Percentiles rank a stretch among this genome's conserved stretches.
phyloP scores from a whole-genome alignment of 2,888 invertebrate species.

The Anthophora plumipes region DNA sequence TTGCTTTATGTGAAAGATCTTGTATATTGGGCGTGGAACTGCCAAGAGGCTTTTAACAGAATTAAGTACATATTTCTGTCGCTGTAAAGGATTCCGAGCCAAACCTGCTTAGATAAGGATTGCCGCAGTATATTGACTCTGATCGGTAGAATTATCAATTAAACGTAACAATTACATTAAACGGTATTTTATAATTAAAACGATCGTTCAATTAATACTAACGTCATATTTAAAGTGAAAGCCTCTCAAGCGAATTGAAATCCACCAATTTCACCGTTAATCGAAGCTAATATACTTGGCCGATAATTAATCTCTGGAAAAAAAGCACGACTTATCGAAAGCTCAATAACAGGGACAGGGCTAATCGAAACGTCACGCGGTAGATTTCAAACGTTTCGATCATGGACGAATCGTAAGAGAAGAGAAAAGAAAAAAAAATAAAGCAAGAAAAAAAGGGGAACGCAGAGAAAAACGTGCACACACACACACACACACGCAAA shows the following conservation, averaged over 20 bases:
- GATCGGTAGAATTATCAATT: neutral
- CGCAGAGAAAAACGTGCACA: too few species aligned
- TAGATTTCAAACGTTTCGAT: conserved; percentile 1
- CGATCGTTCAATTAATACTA: neutral
- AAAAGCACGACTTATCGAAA: neutral
- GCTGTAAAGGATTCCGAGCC: neutral
- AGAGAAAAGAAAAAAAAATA: neutral
- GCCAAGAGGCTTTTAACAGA: neutral
- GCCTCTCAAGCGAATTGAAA: neutral
- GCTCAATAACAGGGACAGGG: conserved; percentile 12
- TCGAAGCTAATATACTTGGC: neutral
- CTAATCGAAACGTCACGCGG: conserved; percentile 5
- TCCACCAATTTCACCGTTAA: neutral
- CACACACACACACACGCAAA: neutral
- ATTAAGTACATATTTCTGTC: conserved; percentile 11
- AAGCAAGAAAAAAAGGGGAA: neutral
- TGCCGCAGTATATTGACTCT: neutral
- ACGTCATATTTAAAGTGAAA: too few species aligned
- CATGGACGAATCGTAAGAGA: neutral
- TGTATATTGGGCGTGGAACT: neutral
- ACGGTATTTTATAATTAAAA: neutral
- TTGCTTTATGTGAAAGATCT: neutral
- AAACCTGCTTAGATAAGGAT: neutral
- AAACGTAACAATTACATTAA: neutral
- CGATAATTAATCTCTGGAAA: conserved; percentile 21